Evolutionary conservation across 1,140 invertebrate genomes (phyloP).

Genomic region (Aphaenogaster rudis): DNA sequence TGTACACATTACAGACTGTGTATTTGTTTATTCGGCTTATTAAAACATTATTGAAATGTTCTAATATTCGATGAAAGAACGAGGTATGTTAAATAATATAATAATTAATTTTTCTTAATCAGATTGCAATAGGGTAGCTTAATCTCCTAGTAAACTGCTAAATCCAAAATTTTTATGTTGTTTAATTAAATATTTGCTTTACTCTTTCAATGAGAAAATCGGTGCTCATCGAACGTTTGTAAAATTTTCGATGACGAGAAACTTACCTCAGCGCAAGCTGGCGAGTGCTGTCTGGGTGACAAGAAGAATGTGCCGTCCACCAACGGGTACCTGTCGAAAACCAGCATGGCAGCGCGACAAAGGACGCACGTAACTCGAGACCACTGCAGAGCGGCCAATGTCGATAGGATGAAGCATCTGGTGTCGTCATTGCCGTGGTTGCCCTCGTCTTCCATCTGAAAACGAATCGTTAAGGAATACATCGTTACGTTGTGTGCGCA

Average conservation of each 20-base stretch:
- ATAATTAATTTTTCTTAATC: not conserved
- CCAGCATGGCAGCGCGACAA: constrained; percentile 95
- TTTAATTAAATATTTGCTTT: not conserved
- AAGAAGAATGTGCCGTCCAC: constrained; percentile 99
- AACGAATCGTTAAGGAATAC: constrained; percentile 71
- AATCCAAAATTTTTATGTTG: not conserved
- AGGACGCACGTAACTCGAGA: constrained; percentile 95
- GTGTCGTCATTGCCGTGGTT: constrained; percentile 99
- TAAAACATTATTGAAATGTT: not conserved
- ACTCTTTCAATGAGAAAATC: not conserved
- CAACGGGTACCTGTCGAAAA: constrained; percentile 98
- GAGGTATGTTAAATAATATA: not conserved
- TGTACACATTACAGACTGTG: not conserved
- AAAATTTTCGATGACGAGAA: not conserved
- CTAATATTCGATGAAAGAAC: not conserved
- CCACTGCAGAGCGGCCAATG: constrained; percentile 94
- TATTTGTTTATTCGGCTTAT: not conserved
- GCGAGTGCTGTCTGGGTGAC: constrained; percentile 95
- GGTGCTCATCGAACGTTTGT: not conserved
- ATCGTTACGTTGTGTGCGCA: not conserved
- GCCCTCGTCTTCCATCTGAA: constrained; percentile 98
- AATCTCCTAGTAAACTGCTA: not conserved
- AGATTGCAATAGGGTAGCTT: not conserved
- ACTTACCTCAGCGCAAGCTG: constrained; percentile 93
- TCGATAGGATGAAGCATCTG: constrained; percentile 96